Evolutionary conservation across 2,113 vertebrate genomes (phyloP), one percentile per base, ranked within the genome.

Genomic region (Thermophis baileyi): DNA sequence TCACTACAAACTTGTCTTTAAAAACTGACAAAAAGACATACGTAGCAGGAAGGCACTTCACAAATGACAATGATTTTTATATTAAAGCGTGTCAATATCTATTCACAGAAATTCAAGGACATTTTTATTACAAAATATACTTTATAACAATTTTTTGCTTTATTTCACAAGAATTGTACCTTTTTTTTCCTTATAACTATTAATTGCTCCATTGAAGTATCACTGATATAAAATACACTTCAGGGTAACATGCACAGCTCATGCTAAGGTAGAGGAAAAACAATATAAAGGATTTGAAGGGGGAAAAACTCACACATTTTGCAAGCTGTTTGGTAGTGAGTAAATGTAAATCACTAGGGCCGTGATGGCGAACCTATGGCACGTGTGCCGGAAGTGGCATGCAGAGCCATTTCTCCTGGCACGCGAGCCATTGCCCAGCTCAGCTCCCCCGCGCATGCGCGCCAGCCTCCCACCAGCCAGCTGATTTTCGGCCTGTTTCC

Each of bases 221-320:
- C 7, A 54, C 50, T 55, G 85, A 22, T 4, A 16, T 69, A 86
- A 95, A 94, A 40, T 2, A 74, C 30, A 7, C 91, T 90, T 90
- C 12, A 8, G 91, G 93, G 54, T 2, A 1, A 53, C 63, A 91
- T 46, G 57, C 1, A 18, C 16, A 91, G 4, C 89, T 74, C 87
- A 40, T 40, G 53, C 91, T 25, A 24, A 91, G 81, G 92, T 25
- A 89, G 92, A 53, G 55, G 24, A 16, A 44, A 92, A 91, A 46
- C 20, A 89, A 22, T 4, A 24, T 53, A 27, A 87, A 91, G 87
- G 57, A 50, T 7, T 47, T 50, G 90, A 93, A 94, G 63, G 51
- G 51, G 88, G 69, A 95, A 91, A 95, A 95, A 91, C 18, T 94
- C 18, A 93, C 74, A 90, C 94, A 91, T 5, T 94, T 94, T 87